Base-by-base conservation (phyloP, 2,113 vertebrate species). In the Puntigrus tetrazona region DNA sequence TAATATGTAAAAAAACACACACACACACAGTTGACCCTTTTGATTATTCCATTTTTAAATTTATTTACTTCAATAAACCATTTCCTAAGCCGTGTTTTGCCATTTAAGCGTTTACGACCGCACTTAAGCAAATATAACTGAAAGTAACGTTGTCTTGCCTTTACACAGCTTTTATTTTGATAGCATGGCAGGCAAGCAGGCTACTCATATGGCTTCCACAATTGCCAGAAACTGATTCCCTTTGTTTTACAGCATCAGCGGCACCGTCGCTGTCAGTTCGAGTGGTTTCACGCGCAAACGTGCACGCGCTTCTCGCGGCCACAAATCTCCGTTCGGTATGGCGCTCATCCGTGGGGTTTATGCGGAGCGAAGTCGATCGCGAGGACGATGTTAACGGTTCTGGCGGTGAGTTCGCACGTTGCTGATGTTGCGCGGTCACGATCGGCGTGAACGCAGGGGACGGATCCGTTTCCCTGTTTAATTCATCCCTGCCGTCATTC, bases 81-180 rank as follows among this genome's bases (percentile, higher is more conserved):
- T 18, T 20, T 3, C 20, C 29, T n/a, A 69, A 69, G 34, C 8
- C 4, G 31, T 36, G 22, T 69, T 67, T 20, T 5, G 18, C 0
- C 2, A n/a, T 57, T n/a, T 52, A 4, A 29, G 29, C 3, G 36
- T 20, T 34, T 34, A 67, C 38, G 11, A 69, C 18, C 5, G n/a
- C 8, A 10, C n/a, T n/a, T 69, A 65, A 65, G 61, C 6, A 70
- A 13, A 70, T 38, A n/a, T 38, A 10, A 36, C 8, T 4, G 1
- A 14, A 69, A 38, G 18, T 11, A 69, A 38, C 9, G 20, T 57
- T 9, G n/a, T n/a, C 52, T 57, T n/a, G 52, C 52, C 22, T 8
- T 69, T 70, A 38, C 31, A 93, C 70, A 43, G 59, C 75, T 78
- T 78, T 78, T 78, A 78, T 78, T 78, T 78, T 78, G 75, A 59